phyloP scores from a whole-genome alignment of 30 jellyfish, hydroid and myxozoan species.

The Cassiopea xamachana region DNA sequence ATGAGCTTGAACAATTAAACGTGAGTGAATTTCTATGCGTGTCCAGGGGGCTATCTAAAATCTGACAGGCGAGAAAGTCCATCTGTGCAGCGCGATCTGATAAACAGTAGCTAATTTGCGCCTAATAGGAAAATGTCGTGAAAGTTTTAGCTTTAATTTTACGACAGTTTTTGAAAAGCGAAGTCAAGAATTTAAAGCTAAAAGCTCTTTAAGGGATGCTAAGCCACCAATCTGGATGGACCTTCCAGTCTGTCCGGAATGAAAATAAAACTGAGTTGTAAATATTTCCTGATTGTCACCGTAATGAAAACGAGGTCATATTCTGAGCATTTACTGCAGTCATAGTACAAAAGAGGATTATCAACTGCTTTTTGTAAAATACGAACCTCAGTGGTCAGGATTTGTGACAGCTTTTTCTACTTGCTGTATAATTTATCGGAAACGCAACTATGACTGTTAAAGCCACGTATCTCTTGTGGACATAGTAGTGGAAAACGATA shows the following conservation, averaged over 20 bases:
- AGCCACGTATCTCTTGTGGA: too few relatives aligned
- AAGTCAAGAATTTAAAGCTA: too few relatives aligned
- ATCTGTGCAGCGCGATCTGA: background rate
- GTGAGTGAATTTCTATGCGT: conserved; percentile 54
- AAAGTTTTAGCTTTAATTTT: too few relatives aligned
- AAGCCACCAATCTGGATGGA: background rate
- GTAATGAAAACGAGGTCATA: conserved; percentile 7
- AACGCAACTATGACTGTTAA: too few relatives aligned
- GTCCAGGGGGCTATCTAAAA: background rate
- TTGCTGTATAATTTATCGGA: too few relatives aligned
- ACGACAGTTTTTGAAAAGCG: too few relatives aligned
- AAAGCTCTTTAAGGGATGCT: background rate
- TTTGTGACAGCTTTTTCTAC: too few relatives aligned
- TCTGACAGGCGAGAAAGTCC: background rate
- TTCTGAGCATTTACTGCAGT: background rate
- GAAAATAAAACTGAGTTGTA: background rate
- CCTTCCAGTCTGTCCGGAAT: conserved; percentile 5
- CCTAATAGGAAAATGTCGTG: too few relatives aligned
- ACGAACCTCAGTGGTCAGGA: too few relatives aligned
- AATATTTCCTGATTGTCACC: background rate
- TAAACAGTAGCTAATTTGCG: too few relatives aligned
- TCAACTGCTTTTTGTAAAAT: too few relatives aligned
- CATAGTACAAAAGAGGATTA: background rate
- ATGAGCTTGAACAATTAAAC: conserved; percentile 76
- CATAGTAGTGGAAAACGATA: too few relatives aligned